Evolutionary conservation across 2,888 invertebrate species (phyloP), one percentile per base, ranked within the genome.

Genomic region (Drosophila nr. perissopoda): DNA sequence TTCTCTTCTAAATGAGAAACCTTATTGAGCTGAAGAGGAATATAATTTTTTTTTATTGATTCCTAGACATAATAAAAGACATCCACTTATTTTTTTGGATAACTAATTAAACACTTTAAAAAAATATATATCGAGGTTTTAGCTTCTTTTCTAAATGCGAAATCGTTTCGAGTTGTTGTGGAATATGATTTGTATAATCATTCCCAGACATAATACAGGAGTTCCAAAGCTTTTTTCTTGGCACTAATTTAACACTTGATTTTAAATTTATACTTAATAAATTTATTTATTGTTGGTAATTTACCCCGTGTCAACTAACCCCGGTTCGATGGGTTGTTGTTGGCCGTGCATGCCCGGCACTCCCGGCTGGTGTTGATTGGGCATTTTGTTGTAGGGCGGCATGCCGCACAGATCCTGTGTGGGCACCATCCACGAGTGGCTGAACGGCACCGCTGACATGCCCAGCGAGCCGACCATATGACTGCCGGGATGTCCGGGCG

Each of bases 391-490:
- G 94, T 95, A 96, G 94, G 97, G 96, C 95, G 97, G 96, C 95
- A 97, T 96, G 93, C 95, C 96, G 96, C 97, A 97, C 95, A 97
- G 96, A 95, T 97, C 97, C 96, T 97, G 97, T 95, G 96, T 96
- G 94, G 95, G 95, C 95, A 97, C 97, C 96, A 97, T 97, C 98
- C 98, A 98, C 95, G 97, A 97, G 95, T 98, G 97, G 93, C 97
- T 96, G 95, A 97, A 98, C 92, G 97, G 96, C 93, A 90, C 95
- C 69, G 91, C 81, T 10, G 91, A 69, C 92, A 95, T 94, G 83
- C 95, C 95, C 93, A 95, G 94, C 87, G 93, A 91, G 82, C 95
- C 94, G 92, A 87, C 84, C 93, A 93, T 93, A 61, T 92, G 93
- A 38, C 92, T 90, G 59, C 92, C 91, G 3, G 92, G 92, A 80